Evolutionary conservation across 2,888 invertebrate genomes (phyloP), one percentile per base, ranked within the genome.

Genomic region (Hoplodrina ambigua): DNA sequence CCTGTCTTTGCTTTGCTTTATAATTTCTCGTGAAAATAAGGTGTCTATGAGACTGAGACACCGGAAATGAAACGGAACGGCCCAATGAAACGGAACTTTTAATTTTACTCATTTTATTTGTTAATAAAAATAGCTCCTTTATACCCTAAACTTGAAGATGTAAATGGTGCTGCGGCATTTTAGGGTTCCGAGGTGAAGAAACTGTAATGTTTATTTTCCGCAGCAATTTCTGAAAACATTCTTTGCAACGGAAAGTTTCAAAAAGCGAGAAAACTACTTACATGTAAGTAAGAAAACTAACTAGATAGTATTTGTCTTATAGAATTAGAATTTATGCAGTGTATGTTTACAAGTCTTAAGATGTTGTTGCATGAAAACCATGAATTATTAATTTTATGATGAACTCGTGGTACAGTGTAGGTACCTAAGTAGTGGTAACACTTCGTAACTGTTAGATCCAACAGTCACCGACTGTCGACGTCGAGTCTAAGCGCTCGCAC

Each of bases 1-100:
- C 88, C 88, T 89, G 90, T 91, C 90, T 90, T 92, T 90, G 89
- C 90, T 86, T 88, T 87, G 88, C 86, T 91, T 90, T 89, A 90
- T 92, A 91, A 92, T 90, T 89, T 86, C 85, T 83, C 77, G 37
- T 83, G 86, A 85, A 88, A 89, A 89, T 87, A 89, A 89, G 87
- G 89, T 88, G 86, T 89, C 89, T 86, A 87, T 89, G 87, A 87
- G 89, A 88, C 83, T 86, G 83, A 83, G 85, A 86, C 77, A 74
- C 82, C 78, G 88, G 90, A 89, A 89, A 91, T 89, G 90, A 90
- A 89, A 88, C 84, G 81, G 76, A 78, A 75, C 83, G 71, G 75
- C 75, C 76, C 80, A 80, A 69, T 74, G 71, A 74, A 76, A 73
- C 57, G 69, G 69, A 77, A 72, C 56, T 71, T 80, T 78, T 72